Base-by-base conservation (phyloP, 2,888 invertebrate genomes). In the Drosophila stalkeri region DNA sequence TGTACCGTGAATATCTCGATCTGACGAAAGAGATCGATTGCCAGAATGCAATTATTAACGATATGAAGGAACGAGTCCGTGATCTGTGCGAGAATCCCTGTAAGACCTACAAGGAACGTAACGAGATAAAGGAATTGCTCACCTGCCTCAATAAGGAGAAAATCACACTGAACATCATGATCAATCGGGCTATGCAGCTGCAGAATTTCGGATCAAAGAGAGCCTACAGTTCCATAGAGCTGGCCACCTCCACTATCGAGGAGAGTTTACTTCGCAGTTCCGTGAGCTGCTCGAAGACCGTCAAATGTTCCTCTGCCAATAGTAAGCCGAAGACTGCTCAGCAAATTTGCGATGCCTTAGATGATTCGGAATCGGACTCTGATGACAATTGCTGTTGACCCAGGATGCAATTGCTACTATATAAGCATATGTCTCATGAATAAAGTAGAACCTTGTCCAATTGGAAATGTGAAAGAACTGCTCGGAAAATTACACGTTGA, bases 201-300 rank as follows among this genome's bases (percentile, higher is more conserved):
- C 92, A 92, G 62, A 91, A 91, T 39, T 77, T 74, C 14, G 88
- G 91, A 8, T 91, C 92, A 0, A 78, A 66, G 3, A 72, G 89
- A 0, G 61, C 59, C 9, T 92, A 92, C 57, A 76, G 73, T 0
- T 86, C 81, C 31, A 70, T 92, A 2, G 86, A 88, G 18, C 54
- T 92, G 12, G 89, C 85, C 3, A 85, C 88, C 0, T 86, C 91
- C 1, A 60, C n/a, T 1, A 12, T 37, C 0, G 66, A 75, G 5
- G 62, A 71, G 0, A 49, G 0, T 12, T 1, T 18, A 1, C 61
- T 66, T 18, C 0, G 2, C 0, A 11, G 5, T 1, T 2, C 27
- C 35, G 7, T 51, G 3, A 20, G 18, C 1, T 41, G 56, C 33
- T 16, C 6, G 7, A 20, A 14, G 1, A 16, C 3, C 18, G 3